Base-by-base conservation (phyloP, 2,888 invertebrate species). In the Uropetala carovei region DNA sequence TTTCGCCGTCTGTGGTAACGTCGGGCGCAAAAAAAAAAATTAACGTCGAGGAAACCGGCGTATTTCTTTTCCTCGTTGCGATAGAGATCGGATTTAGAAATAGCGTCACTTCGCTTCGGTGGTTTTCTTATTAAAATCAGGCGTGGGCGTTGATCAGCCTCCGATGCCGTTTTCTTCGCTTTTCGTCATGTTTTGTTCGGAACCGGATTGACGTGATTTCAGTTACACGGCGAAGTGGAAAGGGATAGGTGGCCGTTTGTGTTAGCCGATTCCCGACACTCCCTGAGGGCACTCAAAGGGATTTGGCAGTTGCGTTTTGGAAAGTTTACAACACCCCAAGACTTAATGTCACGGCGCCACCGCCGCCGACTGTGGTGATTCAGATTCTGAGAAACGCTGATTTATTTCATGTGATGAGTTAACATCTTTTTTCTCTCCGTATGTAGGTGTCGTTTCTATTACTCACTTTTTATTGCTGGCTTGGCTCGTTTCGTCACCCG, bases 261-360 rank as follows among this genome's bases (percentile, higher is more conserved):
- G 83, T 11, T 27, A 0, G 30, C 27, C 43, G 82, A 83, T 57
- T 18, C 16, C 57, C n/a, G 56, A 56, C 56, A 5, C 43, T 43
- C 43, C 43, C 43, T n/a, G 7, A 58, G 43, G 18, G 10, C 27
- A 18, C 64, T 64, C 64, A 64, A 18, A 56, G 43, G 64, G 89
- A 56, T 64, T 89, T 68, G 89, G 89, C 89, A 89, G 64, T 89
- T 27, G 89, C 89, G 14, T 89, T 89, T 64, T 89, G 89, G 89
- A 89, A 89, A 89, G 89, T 89, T 64, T 64, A 43, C 89, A 89
- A 89, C 89, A 64, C 64, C 64, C 56, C 57, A 56, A 56, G 14
- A 56, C 83, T 68, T 43, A 64, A 58, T 86, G 85, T 86, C 85
- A 27, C 85, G 27, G 22, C 64, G 43, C 64, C 58, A 16, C 43